phyloP scores from a whole-genome alignment of 2,797 vertebrate species.

The Poecilia velifera region DNA sequence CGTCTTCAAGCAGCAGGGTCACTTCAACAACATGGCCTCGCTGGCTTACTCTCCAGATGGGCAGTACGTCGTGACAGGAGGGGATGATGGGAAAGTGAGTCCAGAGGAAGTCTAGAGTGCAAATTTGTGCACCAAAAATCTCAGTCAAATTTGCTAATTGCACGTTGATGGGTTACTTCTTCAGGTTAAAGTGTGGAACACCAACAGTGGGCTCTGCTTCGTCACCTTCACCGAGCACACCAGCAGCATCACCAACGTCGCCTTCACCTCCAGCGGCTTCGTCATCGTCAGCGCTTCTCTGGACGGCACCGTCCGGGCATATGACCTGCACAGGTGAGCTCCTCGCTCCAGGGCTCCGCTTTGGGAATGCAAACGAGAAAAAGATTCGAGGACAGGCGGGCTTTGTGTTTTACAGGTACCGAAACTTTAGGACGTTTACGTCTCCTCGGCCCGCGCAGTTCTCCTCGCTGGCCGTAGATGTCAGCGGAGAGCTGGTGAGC shows the following conservation, averaged over 20 bases:
- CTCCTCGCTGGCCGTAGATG: slow-evolving; percentile 90
- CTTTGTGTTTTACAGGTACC: slow-evolving; percentile 83
- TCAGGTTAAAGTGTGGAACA: slow-evolving; percentile 98
- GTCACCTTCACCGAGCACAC: slow-evolving; percentile 95
- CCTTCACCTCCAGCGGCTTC: slow-evolving; percentile 88
- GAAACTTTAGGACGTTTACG: slow-evolving; percentile 97
- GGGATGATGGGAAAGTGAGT: slow-evolving; percentile 93
- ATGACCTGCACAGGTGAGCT: slow-evolving; percentile 92
- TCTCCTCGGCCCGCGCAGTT: slow-evolving; percentile 93
- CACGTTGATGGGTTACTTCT: not conserved
- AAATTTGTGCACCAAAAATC: no score
- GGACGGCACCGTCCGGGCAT: slow-evolving; percentile 94
- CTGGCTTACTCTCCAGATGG: slow-evolving; percentile 95
- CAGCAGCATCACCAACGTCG: slow-evolving; percentile 88
- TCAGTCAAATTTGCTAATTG: not conserved
- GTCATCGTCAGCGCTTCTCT: slow-evolving; percentile 93
- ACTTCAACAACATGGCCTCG: slow-evolving; percentile 96
- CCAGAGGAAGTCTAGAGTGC: not conserved
- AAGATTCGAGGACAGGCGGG: not conserved
- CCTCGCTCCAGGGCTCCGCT: no score
- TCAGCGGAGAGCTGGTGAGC: slow-evolving; percentile 91
- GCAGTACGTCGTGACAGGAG: slow-evolving; percentile 92
- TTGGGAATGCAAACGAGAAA: not conserved
- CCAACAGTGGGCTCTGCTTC: slow-evolving; percentile 93
- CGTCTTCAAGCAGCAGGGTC: slow-evolving; percentile 96